Evolutionary conservation across 2,113 vertebrate genomes (phyloP).

Genomic region (Galeopterus variegatus): DNA sequence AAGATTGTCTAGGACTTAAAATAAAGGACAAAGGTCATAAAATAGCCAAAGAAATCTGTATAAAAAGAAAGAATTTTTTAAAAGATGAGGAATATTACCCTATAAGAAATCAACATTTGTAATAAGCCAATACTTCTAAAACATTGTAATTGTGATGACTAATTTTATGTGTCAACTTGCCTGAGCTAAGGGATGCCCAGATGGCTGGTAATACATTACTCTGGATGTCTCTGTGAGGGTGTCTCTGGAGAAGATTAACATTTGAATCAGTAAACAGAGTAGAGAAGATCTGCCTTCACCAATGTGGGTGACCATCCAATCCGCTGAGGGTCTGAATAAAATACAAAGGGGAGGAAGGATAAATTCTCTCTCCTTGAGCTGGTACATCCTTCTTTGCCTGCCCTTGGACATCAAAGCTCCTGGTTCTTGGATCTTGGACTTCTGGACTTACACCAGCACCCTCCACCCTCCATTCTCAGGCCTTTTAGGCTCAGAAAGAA

Average conservation of each 20-base stretch:
- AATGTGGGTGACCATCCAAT: no score
- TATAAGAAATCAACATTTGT: not conserved
- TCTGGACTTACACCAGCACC: not conserved
- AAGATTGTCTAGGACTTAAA: not conserved
- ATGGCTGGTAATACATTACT: not conserved
- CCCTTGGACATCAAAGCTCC: not conserved
- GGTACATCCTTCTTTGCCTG: not conserved
- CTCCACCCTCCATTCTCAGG: not conserved
- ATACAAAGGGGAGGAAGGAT: no score
- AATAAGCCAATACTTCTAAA: not conserved
- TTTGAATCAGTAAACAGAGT: not conserved
- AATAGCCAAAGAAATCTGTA: not conserved
- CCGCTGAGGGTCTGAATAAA: no score
- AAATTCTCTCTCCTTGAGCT: no score
- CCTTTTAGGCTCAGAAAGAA: no score
- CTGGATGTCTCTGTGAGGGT: not conserved
- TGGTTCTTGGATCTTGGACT: not conserved
- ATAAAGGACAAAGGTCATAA: not conserved
- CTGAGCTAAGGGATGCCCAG: not conserved
- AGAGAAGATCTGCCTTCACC: not conserved
- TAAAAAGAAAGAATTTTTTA: not conserved
- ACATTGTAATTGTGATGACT: not conserved
- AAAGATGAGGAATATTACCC: not conserved
- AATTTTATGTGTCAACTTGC: not conserved
- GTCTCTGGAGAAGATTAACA: not conserved